A percentile compares a stretch with the other conserved stretches of the same genome.
These are phyloP conservation scores for Operophtera brumata DNA, from an alignment of 2,888 invertebrate genomes.

Conservation along the genomic window DNA sequence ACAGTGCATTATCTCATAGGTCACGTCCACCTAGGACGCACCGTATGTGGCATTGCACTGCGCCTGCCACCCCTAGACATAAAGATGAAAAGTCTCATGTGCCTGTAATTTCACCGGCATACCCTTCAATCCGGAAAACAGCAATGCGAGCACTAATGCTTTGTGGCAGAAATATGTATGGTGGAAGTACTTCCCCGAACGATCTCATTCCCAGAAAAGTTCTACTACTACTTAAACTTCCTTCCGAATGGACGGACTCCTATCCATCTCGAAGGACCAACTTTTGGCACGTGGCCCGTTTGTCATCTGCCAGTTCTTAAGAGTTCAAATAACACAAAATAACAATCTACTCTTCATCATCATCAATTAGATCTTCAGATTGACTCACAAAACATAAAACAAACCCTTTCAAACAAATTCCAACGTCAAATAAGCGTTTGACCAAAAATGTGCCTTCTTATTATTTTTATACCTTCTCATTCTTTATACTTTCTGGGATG, in stretches of 20 bases:
- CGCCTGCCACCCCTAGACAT: too few relatives aligned
- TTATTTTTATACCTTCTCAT: conserved; percentile 6
- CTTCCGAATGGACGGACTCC: background rate
- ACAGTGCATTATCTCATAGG: too few relatives aligned
- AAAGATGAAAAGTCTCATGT: too few relatives aligned
- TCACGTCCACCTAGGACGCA: too few relatives aligned
- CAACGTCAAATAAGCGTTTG: conserved; percentile 20
- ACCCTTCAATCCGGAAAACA: too few relatives aligned
- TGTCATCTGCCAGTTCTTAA: background rate
- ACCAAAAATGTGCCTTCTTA: conserved; percentile 18
- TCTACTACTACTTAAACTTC: too few relatives aligned
- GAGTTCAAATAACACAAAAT: conserved; percentile 3
- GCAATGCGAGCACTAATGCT: too few relatives aligned
- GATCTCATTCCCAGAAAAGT: too few relatives aligned
- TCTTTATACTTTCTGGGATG: conserved; percentile 7
- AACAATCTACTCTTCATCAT: conserved; percentile 12
- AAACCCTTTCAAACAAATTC: conserved; percentile 24
- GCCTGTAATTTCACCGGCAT: too few relatives aligned
- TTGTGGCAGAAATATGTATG: too few relatives aligned
- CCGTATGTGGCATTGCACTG: too few relatives aligned
- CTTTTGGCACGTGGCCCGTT: background rate
- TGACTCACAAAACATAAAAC: conserved; percentile 23
- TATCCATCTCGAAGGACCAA: background rate
- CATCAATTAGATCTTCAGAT: conserved; percentile 23
- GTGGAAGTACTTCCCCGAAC: too few relatives aligned